Evolutionary conservation across 2,888 invertebrate species (phyloP).

Genomic region (Mythimna loreyi): DNA sequence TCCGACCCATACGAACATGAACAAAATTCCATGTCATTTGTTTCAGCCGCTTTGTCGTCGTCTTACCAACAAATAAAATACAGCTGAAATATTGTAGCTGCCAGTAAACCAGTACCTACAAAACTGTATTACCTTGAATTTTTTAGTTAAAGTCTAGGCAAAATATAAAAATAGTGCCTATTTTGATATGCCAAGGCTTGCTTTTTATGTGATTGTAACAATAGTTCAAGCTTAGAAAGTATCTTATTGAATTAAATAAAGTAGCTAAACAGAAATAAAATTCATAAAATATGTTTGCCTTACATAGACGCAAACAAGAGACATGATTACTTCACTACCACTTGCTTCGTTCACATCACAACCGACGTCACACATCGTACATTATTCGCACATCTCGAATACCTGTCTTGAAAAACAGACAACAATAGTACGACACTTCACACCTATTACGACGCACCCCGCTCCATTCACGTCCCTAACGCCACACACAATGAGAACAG

Average conservation of each 20-base stretch:
- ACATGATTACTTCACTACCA: slow-evolving; percentile 37
- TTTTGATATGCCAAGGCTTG: slow-evolving; percentile 9
- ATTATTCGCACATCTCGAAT: slow-evolving; percentile 76
- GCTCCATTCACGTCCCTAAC: slow-evolving; percentile 84
- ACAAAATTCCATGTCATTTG: slow-evolving; percentile 56
- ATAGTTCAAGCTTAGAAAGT: slow-evolving; percentile 1
- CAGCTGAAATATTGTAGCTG: slow-evolving; percentile 31
- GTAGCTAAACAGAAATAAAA: too few species aligned
- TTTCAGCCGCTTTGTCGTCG: slow-evolving; percentile 31
- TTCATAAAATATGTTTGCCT: background rate
- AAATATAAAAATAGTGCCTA: slow-evolving; percentile 6
- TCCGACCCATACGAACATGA: slow-evolving; percentile 66
- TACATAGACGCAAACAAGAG: slow-evolving; percentile 18
- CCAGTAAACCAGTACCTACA: slow-evolving; percentile 9
- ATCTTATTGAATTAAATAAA: background rate
- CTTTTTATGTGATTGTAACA: background rate
- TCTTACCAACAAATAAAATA: slow-evolving; percentile 29
- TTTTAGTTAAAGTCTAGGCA: background rate
- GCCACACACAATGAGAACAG: slow-evolving; percentile 87
- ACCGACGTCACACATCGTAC: slow-evolving; percentile 66
- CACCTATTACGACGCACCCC: slow-evolving; percentile 88
- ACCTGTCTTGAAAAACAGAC: slow-evolving; percentile 78
- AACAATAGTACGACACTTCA: slow-evolving; percentile 87
- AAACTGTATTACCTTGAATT: background rate
- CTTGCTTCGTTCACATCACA: slow-evolving; percentile 61